phyloP scores from a whole-genome alignment of 2,113 vertebrate species.

The Ifrita kowaldi region DNA sequence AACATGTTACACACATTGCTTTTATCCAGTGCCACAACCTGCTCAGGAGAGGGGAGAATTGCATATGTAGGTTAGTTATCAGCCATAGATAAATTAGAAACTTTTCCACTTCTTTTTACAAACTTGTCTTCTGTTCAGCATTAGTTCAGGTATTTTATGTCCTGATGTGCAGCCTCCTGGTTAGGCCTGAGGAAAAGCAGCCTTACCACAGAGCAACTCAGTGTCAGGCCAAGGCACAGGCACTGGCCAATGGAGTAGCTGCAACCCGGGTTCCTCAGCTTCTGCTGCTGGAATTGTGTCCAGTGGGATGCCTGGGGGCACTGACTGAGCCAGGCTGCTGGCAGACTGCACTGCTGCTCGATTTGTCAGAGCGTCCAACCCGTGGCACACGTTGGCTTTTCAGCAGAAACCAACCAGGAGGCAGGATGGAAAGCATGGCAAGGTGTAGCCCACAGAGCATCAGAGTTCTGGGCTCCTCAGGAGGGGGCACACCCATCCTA shows the following conservation, averaged over 20 bases:
- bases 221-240: rapidly evolving
- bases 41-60: background rate
- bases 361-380: background rate
- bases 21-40: background rate
- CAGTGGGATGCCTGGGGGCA: background rate
- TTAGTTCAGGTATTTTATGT: background rate
- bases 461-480: background rate
- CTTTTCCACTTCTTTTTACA: background rate
- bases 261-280: rapidly evolving
- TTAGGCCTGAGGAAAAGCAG: background rate
- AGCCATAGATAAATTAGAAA: background rate
- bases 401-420: rapidly evolving
- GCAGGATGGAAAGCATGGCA: rapidly evolving
- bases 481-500: rapidly evolving
- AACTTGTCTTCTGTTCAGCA: background rate
- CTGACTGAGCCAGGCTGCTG: background rate
- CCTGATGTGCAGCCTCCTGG: background rate
- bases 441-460: rapidly evolving
- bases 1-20: background rate
- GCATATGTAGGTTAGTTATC: background rate
- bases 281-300: background rate
- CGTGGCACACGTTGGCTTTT: rapidly evolving
- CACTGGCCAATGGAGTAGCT: rapidly evolving
- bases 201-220: background rate
- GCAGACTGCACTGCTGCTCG: background rate